These are phyloP conservation scores for Tachycineta bicolor DNA, from an alignment of 2,113 vertebrate species.

Conservation along the genomic window DNA sequence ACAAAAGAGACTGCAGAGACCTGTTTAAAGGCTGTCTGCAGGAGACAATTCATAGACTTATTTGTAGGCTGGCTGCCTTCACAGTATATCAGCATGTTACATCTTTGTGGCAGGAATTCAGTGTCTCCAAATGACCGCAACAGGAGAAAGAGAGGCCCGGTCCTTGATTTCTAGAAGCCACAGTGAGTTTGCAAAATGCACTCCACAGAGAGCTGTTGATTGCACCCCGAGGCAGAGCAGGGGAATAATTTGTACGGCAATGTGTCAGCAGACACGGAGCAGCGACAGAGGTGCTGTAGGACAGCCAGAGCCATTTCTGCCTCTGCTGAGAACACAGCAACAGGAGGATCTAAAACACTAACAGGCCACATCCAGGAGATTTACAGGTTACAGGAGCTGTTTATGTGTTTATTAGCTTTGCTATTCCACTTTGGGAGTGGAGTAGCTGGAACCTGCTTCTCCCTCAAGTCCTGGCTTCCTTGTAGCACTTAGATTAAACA, in stretches of 20 bases:
- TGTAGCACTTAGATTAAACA: background rate
- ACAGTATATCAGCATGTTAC: background rate
- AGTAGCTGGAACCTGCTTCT: background rate
- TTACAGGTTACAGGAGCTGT: background rate
- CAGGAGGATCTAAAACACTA: background rate
- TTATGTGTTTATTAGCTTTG: background rate
- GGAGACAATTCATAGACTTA: background rate
- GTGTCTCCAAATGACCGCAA: background rate
- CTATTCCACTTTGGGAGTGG: background rate
- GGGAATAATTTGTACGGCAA: background rate
- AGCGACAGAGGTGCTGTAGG: fast-evolving
- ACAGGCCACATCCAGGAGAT: fast-evolving
- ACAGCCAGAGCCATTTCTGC: background rate
- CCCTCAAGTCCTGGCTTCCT: background rate
- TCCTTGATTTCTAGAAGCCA: background rate
- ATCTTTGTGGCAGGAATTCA: background rate
- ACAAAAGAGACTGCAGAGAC: background rate
- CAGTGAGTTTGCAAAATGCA: background rate
- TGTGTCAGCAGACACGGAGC: background rate
- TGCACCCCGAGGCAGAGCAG: background rate
- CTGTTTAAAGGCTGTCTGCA: background rate
- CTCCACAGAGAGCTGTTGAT: background rate
- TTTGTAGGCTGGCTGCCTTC: constrained; percentile 16
- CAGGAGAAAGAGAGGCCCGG: background rate
- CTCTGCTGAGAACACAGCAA: fast-evolving